Evolutionary conservation across 2,113 vertebrate genomes (phyloP).

Genomic region (Mirounga angustirostris): DNA sequence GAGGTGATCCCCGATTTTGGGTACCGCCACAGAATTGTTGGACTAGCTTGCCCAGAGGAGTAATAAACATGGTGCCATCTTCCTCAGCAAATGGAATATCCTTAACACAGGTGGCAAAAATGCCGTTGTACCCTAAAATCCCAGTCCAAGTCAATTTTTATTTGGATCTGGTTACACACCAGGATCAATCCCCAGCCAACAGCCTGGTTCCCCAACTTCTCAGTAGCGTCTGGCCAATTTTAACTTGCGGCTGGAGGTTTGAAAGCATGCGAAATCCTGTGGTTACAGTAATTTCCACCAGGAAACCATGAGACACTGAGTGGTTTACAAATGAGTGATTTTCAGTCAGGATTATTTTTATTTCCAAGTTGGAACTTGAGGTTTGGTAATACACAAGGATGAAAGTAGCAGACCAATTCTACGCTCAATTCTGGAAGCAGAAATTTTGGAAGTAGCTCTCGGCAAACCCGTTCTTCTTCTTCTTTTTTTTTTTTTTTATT

Average conservation of each 20-base stretch:
- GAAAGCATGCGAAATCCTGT: constrained; percentile 34
- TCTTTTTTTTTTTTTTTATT: not conserved
- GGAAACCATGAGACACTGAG: constrained; percentile 9
- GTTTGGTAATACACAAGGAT: not conserved
- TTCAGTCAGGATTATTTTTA: not conserved
- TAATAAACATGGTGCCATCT: not conserved
- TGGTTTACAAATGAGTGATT: not conserved
- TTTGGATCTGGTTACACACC: not conserved
- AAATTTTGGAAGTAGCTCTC: not conserved
- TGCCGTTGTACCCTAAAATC: not conserved
- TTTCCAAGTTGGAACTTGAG: constrained; percentile 9
- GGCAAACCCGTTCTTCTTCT: not conserved
- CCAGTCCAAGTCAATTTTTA: not conserved
- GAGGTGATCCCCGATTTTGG: not conserved
- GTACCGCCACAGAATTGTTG: accelerated
- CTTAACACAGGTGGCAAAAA: not conserved
- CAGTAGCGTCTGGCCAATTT: constrained; percentile 51
- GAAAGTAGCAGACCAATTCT: not conserved
- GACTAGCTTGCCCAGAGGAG: not conserved
- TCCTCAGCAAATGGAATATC: not conserved
- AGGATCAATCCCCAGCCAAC: not conserved
- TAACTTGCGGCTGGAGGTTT: constrained; percentile 60
- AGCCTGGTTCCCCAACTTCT: not conserved
- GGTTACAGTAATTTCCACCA: constrained; percentile 55
- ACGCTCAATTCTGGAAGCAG: not conserved